Evolutionary conservation across 2,888 invertebrate species (phyloP).

Genomic region (Dynastes tityus): DNA sequence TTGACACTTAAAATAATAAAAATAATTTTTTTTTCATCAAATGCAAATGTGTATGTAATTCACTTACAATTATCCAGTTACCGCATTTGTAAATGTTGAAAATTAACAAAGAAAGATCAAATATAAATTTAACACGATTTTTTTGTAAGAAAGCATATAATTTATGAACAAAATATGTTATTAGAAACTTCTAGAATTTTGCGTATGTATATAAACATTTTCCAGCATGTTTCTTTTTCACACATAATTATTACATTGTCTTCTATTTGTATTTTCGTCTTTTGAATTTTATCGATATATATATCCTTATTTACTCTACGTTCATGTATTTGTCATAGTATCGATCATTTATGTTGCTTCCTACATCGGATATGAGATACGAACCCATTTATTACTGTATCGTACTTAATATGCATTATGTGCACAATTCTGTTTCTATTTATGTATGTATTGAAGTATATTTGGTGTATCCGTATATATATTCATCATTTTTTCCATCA

Average conservation of each 20-base stretch:
- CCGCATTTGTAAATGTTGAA: too few relatives aligned
- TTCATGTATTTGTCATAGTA: conserved; percentile 8
- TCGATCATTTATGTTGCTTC: conserved; percentile 20
- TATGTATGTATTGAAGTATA: conserved; percentile 16
- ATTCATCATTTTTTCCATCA: conserved; percentile 7
- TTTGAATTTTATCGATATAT: background rate
- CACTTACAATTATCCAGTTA: too few relatives aligned
- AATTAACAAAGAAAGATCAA: too few relatives aligned
- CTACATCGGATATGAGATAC: conserved; percentile 12
- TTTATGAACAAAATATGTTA: too few relatives aligned
- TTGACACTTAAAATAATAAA: too few relatives aligned
- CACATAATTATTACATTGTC: background rate
- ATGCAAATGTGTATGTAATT: too few relatives aligned
- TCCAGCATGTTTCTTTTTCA: background rate
- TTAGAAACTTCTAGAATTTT: background rate
- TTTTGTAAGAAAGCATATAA: too few relatives aligned
- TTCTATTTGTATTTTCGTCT: background rate
- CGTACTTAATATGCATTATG: conserved; percentile 37
- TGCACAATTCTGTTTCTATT: conserved; percentile 30
- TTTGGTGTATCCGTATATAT: conserved; percentile 4
- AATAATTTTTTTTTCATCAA: too few relatives aligned
- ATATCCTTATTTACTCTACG: background rate
- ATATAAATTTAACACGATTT: too few relatives aligned
- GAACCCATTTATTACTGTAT: background rate
- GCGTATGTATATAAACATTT: background rate